Base-by-base conservation (phyloP, 2,888 invertebrate genomes). In the Spatulosminthurus flaviceps region DNA sequence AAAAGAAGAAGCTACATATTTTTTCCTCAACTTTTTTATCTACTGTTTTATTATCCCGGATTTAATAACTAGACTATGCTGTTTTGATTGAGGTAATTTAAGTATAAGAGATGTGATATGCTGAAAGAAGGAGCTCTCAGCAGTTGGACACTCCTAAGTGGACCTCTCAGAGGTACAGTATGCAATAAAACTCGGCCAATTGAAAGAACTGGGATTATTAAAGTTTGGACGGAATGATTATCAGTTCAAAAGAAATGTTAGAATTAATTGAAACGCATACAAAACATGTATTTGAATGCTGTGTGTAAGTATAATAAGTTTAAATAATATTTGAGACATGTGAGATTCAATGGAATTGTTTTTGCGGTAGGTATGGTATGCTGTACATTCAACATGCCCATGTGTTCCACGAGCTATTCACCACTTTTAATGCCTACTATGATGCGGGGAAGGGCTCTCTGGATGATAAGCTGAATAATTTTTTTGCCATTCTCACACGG, bases 361-460 rank as follows among this genome's bases (percentile, higher is more conserved):
- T 51, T 51, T 51, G 51, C 16, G 19, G 51, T 51, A 85, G 85
- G 0, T 98, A 98, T 89, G 97, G 97, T 77, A 92, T 95, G 88
- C 92, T 97, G 86, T 98, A 98, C 90, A 94, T 97, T 87, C 94
- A 95, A 87, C 96, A 98, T 88, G 92, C 96, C 16, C 93, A 94
- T 87, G 94, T 98, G 70, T 98, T 98, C 89, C 93, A 93, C 82
- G 94, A 96, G 87, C 91, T 98, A 81, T 98, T 97, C 89, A 91
- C 91, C 83, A 94, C 96, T 87, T 90, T 98, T 85, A 95, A 96
- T 88, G 92, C 92, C 87, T 98, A 97, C 88, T 97, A 96, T 89
- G 90, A 91, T 19, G 92, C 92, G 80, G 96, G 96, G 67, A 92
- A 94, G 87, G 92, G 94, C 76, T 93, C 95, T 87, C 91, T 98